Percentiles rank a stretch among this genome's conserved stretches.
Evolutionary conservation across 2,888 invertebrate genomes (phyloP).

Genomic region (Drosophila mayaguana): DNA sequence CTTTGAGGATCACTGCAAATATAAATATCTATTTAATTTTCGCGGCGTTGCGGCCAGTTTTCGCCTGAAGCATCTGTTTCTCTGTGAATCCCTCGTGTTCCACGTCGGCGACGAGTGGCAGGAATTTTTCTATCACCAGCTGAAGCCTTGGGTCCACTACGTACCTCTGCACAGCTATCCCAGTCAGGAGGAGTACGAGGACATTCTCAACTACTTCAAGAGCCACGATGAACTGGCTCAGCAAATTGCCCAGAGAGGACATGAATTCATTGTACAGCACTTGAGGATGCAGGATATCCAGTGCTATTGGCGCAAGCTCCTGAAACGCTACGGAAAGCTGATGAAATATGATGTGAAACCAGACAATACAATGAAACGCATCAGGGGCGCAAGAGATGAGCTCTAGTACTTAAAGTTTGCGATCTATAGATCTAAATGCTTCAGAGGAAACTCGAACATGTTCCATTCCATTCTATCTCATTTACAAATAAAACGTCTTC

Average conservation of each 20-base stretch:
- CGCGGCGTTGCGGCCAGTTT: slow-evolving; percentile 99
- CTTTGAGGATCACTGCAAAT: slow-evolving; percentile 96
- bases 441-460: not conserved
- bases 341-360: slow-evolving; percentile 88
- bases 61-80: slow-evolving; percentile 96
- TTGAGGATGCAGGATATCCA: slow-evolving; percentile 92
- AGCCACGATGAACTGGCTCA: slow-evolving; percentile 90
- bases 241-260: slow-evolving; percentile 93
- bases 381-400: slow-evolving; percentile 74
- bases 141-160: slow-evolving; percentile 98
- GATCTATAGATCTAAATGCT: not conserved
- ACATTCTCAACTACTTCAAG: slow-evolving; percentile 90
- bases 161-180: slow-evolving; percentile 92
- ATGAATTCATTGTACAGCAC: slow-evolving; percentile 93
- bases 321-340: slow-evolving; percentile 91
- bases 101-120: slow-evolving; percentile 97
- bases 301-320: slow-evolving; percentile 94
- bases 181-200: slow-evolving; percentile 89
- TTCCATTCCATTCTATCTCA: not conserved
- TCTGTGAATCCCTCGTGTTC: slow-evolving; percentile 96
- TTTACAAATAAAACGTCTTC: not conserved
- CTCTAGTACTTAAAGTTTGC: slow-evolving; percentile 22
- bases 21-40: slow-evolving; percentile 97
- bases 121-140: slow-evolving; percentile 96
- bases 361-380: slow-evolving; percentile 87